Conservation (phyloP, 2,888 invertebrate genomes). For the Epinotia brunnichana region DNA sequence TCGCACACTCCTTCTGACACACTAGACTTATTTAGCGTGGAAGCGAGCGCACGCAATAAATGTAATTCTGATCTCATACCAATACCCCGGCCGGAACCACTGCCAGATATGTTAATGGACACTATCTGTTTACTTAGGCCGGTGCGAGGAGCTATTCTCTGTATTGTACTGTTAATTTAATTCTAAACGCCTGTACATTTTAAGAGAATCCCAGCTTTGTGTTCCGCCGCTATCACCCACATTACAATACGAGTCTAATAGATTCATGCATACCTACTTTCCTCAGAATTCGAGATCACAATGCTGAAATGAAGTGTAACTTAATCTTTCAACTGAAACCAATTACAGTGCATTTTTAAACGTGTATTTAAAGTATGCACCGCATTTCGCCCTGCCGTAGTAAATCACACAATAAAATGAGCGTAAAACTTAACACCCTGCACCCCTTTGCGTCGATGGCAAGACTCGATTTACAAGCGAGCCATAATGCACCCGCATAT, state of each 20-base stretch:
- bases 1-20: not conserved
- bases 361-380: conserved; percentile 12
- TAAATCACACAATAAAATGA: conserved; percentile 32
- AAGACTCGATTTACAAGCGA: conserved; percentile 17
- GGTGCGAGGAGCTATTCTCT: conserved; percentile 49
- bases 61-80: not conserved
- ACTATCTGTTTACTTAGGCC: conserved; percentile 58
- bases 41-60: not conserved
- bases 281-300: not conserved
- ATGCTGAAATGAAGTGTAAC: not conserved
- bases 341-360: not conserved
- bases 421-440: conserved; percentile 27
- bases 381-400: not conserved
- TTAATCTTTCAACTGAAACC: conserved; percentile 1
- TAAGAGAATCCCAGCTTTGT: conserved; percentile 8
- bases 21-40: not conserved
- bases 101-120: conserved; percentile 58
- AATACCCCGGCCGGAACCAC: not conserved
- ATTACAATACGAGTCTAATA: conserved; percentile 13
- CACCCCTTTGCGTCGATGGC: conserved; percentile 25
- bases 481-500: conserved; percentile 25
- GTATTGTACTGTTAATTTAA: conserved; percentile 37
- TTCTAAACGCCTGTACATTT: conserved; percentile 31
- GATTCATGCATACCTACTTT: not conserved
- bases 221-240: conserved; percentile 1